Evolutionary conservation across 1,140 invertebrate genomes (phyloP).

Genomic region (Rhopalosiphum padi): DNA sequence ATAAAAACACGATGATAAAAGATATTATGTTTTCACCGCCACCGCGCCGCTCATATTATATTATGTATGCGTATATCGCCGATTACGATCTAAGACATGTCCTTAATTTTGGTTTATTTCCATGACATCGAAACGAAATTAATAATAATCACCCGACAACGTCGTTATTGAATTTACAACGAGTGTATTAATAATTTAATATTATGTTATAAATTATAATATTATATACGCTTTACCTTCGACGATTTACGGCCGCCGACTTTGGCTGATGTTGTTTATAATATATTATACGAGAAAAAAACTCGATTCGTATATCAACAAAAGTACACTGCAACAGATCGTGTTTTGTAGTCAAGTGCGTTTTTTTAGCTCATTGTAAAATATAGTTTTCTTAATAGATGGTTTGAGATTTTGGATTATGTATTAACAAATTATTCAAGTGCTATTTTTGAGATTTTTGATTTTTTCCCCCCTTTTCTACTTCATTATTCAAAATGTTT

Average conservation of each 20-base stretch:
- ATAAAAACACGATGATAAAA: conserved; percentile 15
- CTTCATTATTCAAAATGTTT: not conserved
- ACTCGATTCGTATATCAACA: not conserved
- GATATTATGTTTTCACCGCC: conserved; percentile 10
- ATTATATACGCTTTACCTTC: not conserved
- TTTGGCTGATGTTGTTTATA: not conserved
- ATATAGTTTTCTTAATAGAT: not conserved
- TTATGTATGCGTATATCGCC: not conserved
- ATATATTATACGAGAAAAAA: not conserved
- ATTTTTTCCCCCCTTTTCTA: not conserved
- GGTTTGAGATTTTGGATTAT: not conserved
- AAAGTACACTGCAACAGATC: not conserved
- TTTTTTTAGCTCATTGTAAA: not conserved
- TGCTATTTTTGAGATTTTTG: not conserved
- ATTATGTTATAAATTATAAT: not conserved
- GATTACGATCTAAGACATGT: conserved; percentile 27
- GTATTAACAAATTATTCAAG: not conserved
- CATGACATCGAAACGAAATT: conserved; percentile 11
- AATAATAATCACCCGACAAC: not conserved
- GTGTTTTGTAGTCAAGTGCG: not conserved
- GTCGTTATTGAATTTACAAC: not conserved
- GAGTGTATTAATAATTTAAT: not conserved
- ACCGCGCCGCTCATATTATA: not conserved
- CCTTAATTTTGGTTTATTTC: conserved; percentile 21
- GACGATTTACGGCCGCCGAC: not conserved